phyloP scores from a whole-genome alignment of 2,113 vertebrate species.

The Corythornis vintsioides region DNA sequence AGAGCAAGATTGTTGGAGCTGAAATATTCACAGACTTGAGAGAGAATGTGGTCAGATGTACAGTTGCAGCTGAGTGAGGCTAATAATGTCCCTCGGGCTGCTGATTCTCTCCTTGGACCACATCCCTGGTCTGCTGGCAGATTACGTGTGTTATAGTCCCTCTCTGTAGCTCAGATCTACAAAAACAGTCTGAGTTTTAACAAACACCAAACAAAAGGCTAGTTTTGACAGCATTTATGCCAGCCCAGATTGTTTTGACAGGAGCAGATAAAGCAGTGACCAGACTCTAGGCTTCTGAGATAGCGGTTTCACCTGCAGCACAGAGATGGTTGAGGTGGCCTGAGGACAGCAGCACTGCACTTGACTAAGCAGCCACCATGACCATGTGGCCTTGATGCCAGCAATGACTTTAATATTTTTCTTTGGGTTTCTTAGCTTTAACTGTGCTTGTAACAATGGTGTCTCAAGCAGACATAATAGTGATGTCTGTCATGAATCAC shows the following conservation, averaged over 20 bases:
- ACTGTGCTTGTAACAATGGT: background rate
- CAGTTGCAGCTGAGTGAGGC: background rate
- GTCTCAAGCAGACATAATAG: background rate
- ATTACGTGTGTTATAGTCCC: accelerated
- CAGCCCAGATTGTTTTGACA: background rate
- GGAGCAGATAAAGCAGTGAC: background rate
- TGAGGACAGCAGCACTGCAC: background rate
- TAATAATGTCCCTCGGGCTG: background rate
- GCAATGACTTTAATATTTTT: background rate
- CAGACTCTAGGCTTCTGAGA: background rate
- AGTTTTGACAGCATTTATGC: background rate
- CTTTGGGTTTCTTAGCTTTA: background rate
- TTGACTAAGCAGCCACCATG: background rate
- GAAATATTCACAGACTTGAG: background rate
- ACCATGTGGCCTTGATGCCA: background rate
- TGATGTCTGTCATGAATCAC: background rate
- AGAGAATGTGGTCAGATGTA: background rate
- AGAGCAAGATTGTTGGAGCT: background rate
- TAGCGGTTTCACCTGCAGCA: background rate
- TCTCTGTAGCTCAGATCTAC: background rate
- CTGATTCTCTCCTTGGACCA: background rate
- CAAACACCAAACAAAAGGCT: background rate
- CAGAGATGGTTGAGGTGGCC: background rate
- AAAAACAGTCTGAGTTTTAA: background rate
- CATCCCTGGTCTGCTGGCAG: background rate